These are phyloP conservation scores for Andrena cerasifolii DNA, from an alignment of 1,140 invertebrate species.

Conservation along the genomic window DNA sequence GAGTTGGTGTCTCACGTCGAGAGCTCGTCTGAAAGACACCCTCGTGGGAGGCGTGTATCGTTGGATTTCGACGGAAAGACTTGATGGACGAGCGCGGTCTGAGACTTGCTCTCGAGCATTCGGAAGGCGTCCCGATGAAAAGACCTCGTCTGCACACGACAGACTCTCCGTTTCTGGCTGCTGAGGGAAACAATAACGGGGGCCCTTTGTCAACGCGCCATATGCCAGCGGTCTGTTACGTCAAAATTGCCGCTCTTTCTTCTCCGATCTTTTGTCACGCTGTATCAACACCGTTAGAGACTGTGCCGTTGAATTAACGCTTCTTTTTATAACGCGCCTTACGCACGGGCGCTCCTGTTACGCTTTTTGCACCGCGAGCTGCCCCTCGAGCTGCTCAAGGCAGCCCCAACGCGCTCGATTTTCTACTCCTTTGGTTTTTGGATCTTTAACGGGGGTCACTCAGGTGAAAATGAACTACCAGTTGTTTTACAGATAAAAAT, in stretches of 20 bases:
- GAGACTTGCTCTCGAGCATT: not conserved
- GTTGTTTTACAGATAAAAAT: too few relatives aligned
- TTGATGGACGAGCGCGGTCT: not conserved
- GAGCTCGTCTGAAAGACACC: too few relatives aligned
- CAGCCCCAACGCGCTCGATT: too few relatives aligned
- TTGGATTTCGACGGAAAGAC: not conserved
- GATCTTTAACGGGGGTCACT: too few relatives aligned
- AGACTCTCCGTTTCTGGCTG: conserved; percentile 21
- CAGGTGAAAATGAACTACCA: too few relatives aligned
- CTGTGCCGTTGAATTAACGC: not conserved
- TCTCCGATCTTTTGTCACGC: conserved; percentile 5
- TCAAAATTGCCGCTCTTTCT: conserved; percentile 36
- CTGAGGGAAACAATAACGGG: conserved; percentile 14
- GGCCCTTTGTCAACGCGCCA: conserved; percentile 48
- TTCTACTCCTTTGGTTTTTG: too few relatives aligned
- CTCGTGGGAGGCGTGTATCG: not conserved
- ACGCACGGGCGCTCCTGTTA: not conserved
- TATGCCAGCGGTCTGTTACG: conserved; percentile 36
- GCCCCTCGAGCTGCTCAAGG: too few relatives aligned
- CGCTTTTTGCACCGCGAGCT: too few relatives aligned
- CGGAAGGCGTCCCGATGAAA: conserved; percentile 15
- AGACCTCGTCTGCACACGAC: conserved; percentile 17
- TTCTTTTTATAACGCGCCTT: not conserved
- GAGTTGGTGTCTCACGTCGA: not conserved
- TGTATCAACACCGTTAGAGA: not conserved